Evolutionary conservation across 2,888 invertebrate genomes (phyloP).

Genomic region (Stenichneumon culpator): DNA sequence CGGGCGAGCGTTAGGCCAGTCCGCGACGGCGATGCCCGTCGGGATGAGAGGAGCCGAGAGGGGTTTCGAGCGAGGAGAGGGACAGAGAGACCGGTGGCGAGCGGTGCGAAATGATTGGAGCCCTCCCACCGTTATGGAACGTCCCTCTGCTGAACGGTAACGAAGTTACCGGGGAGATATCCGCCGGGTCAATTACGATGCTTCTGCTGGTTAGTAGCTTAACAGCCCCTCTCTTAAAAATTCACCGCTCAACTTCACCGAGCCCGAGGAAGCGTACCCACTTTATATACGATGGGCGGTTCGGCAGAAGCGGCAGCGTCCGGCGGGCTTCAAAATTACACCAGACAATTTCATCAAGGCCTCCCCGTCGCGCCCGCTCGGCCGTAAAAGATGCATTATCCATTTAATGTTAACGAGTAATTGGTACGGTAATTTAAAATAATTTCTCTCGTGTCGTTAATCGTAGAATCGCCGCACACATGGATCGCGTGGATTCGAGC

Average conservation of each 20-base stretch:
- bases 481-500: not conserved
- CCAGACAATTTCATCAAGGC: conserved; percentile 64
- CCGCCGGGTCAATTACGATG: conserved; percentile 68
- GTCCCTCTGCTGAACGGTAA: conserved; percentile 60
- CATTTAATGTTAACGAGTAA: conserved; percentile 51
- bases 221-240: conserved; percentile 50
- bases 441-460: conserved; percentile 30
- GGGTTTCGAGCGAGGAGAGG: conserved; percentile 7
- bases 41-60: conserved; percentile 29
- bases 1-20: conserved; percentile 37
- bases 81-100: conserved; percentile 37
- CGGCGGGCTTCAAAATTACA: conserved; percentile 60
- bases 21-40: conserved; percentile 33
- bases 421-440: conserved; percentile 50
- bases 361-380: conserved; percentile 60
- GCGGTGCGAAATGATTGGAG: conserved; percentile 63
- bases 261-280: conserved; percentile 26
- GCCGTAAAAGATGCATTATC: conserved; percentile 52
- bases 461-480: not conserved
- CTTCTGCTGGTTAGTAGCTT: conserved; percentile 53
- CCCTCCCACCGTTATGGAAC: conserved; percentile 42
- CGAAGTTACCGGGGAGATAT: conserved; percentile 67
- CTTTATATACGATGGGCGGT: conserved; percentile 7
- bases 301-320: conserved; percentile 30
- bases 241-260: conserved; percentile 47